A percentile compares a stretch with the other conserved stretches of the same genome.
These are phyloP conservation scores for Ectobius pallidus DNA, from an alignment of 2,888 invertebrate species.

Conservation along the genomic window DNA sequence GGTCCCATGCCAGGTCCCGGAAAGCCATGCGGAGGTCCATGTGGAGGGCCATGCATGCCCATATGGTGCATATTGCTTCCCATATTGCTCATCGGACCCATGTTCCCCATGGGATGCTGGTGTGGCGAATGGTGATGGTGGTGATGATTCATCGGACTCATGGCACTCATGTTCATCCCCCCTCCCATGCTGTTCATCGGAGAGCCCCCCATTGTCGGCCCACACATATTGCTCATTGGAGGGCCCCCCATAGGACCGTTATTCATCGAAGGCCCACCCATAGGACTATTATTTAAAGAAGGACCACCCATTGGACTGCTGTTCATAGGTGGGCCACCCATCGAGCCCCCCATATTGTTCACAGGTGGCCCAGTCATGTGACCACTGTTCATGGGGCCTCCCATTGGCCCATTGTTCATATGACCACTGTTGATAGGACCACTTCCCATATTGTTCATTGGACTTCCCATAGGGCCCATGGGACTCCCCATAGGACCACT, in stretches of 20 bases:
- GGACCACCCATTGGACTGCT: constrained; percentile 58
- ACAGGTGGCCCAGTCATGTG: constrained; percentile 57
- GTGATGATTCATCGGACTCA: constrained; percentile 44
- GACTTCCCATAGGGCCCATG: constrained; percentile 57
- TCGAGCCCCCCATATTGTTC: constrained; percentile 72
- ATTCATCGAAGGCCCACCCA: constrained; percentile 69
- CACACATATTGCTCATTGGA: constrained; percentile 56
- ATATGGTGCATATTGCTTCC: constrained; percentile 49
- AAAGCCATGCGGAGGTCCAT: constrained; percentile 52
- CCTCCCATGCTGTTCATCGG: constrained; percentile 51
- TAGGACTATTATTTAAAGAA: constrained; percentile 54
- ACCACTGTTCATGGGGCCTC: constrained; percentile 50
- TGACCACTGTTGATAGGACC: constrained; percentile 41
- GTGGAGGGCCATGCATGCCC: constrained; percentile 54
- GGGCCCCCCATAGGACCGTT: constrained; percentile 66
- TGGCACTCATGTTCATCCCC: no score
- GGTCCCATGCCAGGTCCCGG: constrained; percentile 69
- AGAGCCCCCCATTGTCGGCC: constrained; percentile 58
- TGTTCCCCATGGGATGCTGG: constrained; percentile 40
- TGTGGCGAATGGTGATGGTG: constrained; percentile 40
- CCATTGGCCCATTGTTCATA: constrained; percentile 50
- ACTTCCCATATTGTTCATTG: constrained; percentile 45
- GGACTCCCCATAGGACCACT: constrained; percentile 62
- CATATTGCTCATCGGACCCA: constrained; percentile 51
- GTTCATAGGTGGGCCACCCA: constrained; percentile 55